Evolutionary conservation across 2,888 invertebrate genomes (phyloP).

Genomic region (Trichogramma dendrolimi): DNA sequence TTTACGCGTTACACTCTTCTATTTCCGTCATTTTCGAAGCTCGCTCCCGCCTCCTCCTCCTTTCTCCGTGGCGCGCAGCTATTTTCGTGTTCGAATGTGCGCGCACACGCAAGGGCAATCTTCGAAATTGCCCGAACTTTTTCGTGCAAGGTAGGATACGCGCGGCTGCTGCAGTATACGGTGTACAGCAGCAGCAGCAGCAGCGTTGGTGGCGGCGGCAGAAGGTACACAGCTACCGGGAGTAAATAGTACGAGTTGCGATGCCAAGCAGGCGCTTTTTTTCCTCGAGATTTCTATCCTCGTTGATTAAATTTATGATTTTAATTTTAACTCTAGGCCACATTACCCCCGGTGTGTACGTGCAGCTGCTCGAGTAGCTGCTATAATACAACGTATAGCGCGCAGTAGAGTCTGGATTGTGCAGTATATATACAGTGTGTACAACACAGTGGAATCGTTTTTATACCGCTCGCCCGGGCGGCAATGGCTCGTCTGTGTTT

Average conservation of each 20-base stretch:
- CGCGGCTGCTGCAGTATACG: neutral
- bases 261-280: neutral
- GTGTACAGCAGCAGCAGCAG: neutral
- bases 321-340: constrained; percentile 22
- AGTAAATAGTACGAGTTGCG: neutral
- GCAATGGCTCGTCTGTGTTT: too few species aligned
- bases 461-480: too few species aligned
- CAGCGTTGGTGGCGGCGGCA: neutral
- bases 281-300: constrained; percentile 2
- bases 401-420: too few species aligned
- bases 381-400: too few species aligned
- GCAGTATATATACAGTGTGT: too few species aligned
- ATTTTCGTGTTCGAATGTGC: neutral
- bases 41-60: too few species aligned
- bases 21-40: too few species aligned
- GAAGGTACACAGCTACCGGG: neutral
- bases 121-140: constrained; percentile 20
- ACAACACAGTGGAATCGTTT: too few species aligned
- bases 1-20: too few species aligned
- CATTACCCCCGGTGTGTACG: too few species aligned
- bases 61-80: neutral
- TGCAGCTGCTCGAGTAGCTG: too few species aligned
- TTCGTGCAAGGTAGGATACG: too few species aligned
- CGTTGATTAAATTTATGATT: constrained; percentile 26
- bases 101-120: constrained; percentile 22